Base-by-base conservation (phyloP, 2,113 vertebrate genomes). In the Takifugu flavidus region DNA sequence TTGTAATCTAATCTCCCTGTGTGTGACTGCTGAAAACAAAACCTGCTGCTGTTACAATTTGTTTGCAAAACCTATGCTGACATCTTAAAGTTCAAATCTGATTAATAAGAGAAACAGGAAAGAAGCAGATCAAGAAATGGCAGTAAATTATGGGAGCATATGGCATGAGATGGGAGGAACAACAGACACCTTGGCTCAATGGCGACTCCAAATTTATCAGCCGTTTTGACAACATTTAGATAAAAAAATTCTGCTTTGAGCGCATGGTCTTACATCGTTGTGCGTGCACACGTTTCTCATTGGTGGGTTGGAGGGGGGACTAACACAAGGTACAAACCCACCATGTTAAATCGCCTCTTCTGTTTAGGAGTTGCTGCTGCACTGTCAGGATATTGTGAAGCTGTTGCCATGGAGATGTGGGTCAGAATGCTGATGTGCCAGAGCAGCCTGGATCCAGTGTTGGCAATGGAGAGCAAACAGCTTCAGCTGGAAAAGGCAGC, bases 401-500 rank as follows among this genome's bases (percentile, higher is more conserved):
- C 59, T 75, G 90, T 94, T 92, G 88, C 90, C 91, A 93, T 93
- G 91, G 92, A 88, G 89, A 95, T 92, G 88, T 92, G 91, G 92
- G 92, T 94, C 92, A 93, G 86, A 70, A 84, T n/a, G 85, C 78
- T 65, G 84, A 88, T 92, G 91, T 90, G 88, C 89, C 78, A 87
- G 87, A 43, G 45, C 77, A 89, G 82, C 84, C 87, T 86, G 77
- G 88, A 88, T 88, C 86, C 88, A 87, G 84, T 75, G 72, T 80
- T 87, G 80, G 68, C 69, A 83, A 82, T 53, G 50, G 72, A 47
- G 45, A 0, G 50, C 75, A 56, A 72, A 88, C 85, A 84, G 82
- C 60, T 53, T 59, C 56, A 86, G 76, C 86, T 83, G 67, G 70
- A 89, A 85, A 84, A 78, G 78, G 84, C 89, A 88, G 81, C 82